These are phyloP conservation scores for Bucorvus abyssinicus DNA, from an alignment of 2,797 vertebrate genomes.

Conservation along the genomic window DNA sequence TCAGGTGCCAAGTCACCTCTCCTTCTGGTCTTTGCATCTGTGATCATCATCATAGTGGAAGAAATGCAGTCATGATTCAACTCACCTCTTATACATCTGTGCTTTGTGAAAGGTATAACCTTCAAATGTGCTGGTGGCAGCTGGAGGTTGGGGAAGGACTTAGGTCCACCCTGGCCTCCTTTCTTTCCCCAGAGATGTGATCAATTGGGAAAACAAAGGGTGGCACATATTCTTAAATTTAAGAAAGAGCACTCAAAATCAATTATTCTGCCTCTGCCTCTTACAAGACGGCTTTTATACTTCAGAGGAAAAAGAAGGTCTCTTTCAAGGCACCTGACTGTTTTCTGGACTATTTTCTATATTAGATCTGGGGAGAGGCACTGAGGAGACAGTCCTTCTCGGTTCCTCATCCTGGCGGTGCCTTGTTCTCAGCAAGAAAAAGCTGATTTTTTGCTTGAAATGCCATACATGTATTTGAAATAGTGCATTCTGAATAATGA, in stretches of 20 bases:
- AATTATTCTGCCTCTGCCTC: background rate
- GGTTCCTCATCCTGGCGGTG: background rate
- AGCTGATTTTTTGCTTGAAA: background rate
- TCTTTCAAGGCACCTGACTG: background rate
- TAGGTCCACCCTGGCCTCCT: accelerated
- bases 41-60: background rate
- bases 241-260: background rate
- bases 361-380: background rate
- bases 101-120: background rate
- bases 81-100: background rate
- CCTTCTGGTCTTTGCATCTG: background rate
- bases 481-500: background rate
- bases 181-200: background rate
- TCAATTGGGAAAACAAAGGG: accelerated
- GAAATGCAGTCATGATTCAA: background rate
- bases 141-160: accelerated
- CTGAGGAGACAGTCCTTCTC: background rate
- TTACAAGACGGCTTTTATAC: background rate
- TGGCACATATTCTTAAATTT: background rate
- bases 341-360: background rate
- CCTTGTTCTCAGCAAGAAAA: background rate
- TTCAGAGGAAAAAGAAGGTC: background rate
- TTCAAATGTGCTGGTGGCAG: background rate
- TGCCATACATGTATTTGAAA: background rate
- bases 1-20: background rate